phyloP scores from a whole-genome alignment of 2,888 invertebrate species.

The Phytoseiulus persimilis region DNA sequence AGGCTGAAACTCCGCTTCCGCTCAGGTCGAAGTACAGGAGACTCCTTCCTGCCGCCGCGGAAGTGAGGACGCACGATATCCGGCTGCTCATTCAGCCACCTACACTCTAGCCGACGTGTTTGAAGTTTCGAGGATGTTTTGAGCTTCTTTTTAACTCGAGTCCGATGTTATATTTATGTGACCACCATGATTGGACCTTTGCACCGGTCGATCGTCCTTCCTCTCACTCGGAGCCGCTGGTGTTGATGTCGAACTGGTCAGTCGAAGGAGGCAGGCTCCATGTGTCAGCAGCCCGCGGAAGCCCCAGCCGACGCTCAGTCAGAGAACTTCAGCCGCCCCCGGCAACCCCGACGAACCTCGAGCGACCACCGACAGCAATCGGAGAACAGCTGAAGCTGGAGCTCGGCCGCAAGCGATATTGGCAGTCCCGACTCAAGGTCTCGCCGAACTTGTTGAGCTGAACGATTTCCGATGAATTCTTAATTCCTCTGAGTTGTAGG shows the following conservation, averaged over 20 bases:
- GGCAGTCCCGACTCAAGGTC: background rate
- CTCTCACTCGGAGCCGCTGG: background rate
- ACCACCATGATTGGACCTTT: background rate
- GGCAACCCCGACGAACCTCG: background rate
- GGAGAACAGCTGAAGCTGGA: background rate
- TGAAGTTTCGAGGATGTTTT: background rate
- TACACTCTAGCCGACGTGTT: background rate
- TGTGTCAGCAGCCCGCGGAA: background rate
- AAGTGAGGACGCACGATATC: background rate
- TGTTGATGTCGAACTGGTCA: background rate
- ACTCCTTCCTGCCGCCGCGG: background rate
- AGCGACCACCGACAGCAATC: background rate
- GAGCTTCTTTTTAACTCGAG: background rate
- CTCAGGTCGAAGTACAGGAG: background rate
- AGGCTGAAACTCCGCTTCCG: background rate
- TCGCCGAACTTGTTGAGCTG: background rate
- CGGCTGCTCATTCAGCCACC: background rate
- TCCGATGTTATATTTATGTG: background rate
- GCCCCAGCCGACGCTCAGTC: background rate
- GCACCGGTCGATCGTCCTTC: background rate
- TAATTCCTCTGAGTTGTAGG: background rate
- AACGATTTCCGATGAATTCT: background rate
- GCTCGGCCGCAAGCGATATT: background rate
- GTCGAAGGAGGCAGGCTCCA: background rate
- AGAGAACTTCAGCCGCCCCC: background rate